Percentiles rank a stretch among this genome's conserved stretches.
Conservation (phyloP, 2,888 invertebrate species). For the Margaritifera margaritifera region DNA sequence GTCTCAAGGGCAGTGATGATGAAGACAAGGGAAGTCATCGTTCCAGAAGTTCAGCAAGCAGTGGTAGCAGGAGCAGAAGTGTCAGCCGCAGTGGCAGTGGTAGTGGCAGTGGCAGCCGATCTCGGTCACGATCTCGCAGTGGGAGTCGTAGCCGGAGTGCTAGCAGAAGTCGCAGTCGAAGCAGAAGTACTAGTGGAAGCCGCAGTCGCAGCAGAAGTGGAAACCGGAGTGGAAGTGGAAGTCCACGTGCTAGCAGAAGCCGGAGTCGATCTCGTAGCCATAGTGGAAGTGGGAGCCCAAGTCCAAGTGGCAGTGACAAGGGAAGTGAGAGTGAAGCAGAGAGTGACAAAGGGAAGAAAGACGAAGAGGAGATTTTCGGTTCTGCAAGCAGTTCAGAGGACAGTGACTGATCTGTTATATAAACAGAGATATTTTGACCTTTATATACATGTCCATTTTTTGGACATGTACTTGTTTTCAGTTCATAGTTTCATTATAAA, state of each 20-base stretch:
- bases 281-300: conserved; percentile 41
- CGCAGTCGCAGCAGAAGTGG: conserved; percentile 34
- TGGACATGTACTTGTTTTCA: no score
- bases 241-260: conserved; percentile 33
- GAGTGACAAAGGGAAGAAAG: conserved; percentile 60
- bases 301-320: conserved; percentile 43
- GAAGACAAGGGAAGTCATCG: conserved; percentile 37
- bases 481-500: no score
- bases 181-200: conserved; percentile 38
- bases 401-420: no score
- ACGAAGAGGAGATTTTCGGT: conserved; percentile 68
- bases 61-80: conserved; percentile 36
- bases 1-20: conserved; percentile 50
- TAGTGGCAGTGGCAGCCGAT: conserved; percentile 27
- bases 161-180: conserved; percentile 33
- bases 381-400: conserved; percentile 56
- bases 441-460: no score
- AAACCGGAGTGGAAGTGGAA: conserved; percentile 38
- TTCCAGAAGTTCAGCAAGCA: conserved; percentile 29
- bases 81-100: conserved; percentile 43
- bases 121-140: conserved; percentile 18
- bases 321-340: conserved; percentile 59
- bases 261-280: conserved; percentile 32
- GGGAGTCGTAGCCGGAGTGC: conserved; percentile 34
- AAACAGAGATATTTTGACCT: no score